phyloP scores from a whole-genome alignment of 2,113 vertebrate species.

The Deroptyus accipitrinus region DNA sequence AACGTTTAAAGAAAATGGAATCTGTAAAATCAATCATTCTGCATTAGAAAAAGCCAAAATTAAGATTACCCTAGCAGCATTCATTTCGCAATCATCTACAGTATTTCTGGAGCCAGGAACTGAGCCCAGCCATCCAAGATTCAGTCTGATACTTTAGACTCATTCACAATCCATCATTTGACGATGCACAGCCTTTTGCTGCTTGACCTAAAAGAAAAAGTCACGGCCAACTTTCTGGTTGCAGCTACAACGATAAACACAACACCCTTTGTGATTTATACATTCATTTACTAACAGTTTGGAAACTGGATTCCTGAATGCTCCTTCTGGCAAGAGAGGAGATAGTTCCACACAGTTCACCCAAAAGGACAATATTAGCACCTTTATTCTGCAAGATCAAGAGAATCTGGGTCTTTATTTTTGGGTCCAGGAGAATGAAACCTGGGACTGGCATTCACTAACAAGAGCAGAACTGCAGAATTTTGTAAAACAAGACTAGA shows the following conservation, averaged over 20 bases:
- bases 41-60: constrained; percentile 7
- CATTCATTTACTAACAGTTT: neutral
- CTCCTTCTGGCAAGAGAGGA: neutral
- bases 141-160: constrained; percentile 14
- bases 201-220: constrained; percentile 24
- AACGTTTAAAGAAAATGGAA: constrained; percentile 9
- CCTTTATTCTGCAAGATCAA: neutral
- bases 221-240: neutral
- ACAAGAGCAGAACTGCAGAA: neutral
- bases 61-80: neutral
- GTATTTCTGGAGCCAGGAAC: constrained; percentile 36
- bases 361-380: neutral
- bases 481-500: neutral
- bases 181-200: constrained; percentile 2
- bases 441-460: neutral
- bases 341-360: neutral
- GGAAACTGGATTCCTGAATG: neutral
- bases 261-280: constrained; percentile 17
- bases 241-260: neutral
- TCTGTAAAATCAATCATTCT: constrained; percentile 37
- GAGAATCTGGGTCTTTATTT: neutral
- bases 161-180: constrained; percentile 35
- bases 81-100: constrained; percentile 7
- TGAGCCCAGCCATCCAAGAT: constrained; percentile 20
- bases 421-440: neutral